Base-by-base conservation (phyloP, 2,888 invertebrate species). In the Glyphotaelius pellucidus region DNA sequence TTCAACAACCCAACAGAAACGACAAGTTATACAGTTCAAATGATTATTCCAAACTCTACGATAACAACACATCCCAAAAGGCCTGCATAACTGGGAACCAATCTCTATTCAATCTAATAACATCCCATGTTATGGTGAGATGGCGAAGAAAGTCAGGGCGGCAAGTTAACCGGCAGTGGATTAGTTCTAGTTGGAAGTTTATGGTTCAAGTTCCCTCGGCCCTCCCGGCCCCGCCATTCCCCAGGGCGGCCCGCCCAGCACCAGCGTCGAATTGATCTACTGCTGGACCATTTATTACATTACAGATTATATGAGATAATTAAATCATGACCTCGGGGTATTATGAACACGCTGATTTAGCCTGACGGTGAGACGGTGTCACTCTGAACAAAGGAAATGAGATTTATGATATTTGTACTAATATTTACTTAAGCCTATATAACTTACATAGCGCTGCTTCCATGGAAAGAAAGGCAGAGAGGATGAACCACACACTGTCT, bases 121-220 rank as follows among this genome's bases (percentile, higher is more conserved):
- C 67, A 67, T 67, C 25, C 67, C 67, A 67, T 67, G 67, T 67
- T 67, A 67, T 67, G 67, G 67, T 67, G 67, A 67, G n/a, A 67
- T 9, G 25, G 67, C 25, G 67, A 67, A 67, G 25, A 67, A 67
- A 67, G 67, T 25, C 67, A 67, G 67, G 67, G 25, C 25, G 25
- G 67, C 25, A 67, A 67, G 67, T 25, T 67, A 67, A 25, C 67
- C 9, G 67, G 25, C 67, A n/a, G 25, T 67, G 84, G 38, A 38
- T 84, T 84, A 84, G 84, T 84, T 84, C 84, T 84, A 84, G 84
- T 84, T 84, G 32, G 38, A 35, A 84, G 84, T 84, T 84, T 84
- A 84, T 38, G 84, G 84, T 38, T 38, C 32, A 32, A 84, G 84
- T 84, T 84, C 32, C 15, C 25, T 67, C 9, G 32, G 31, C 32